Evolutionary conservation across 1,140 invertebrate genomes (phyloP), one percentile per base, ranked within the genome.

Genomic region (Wiebesia pumilae): DNA sequence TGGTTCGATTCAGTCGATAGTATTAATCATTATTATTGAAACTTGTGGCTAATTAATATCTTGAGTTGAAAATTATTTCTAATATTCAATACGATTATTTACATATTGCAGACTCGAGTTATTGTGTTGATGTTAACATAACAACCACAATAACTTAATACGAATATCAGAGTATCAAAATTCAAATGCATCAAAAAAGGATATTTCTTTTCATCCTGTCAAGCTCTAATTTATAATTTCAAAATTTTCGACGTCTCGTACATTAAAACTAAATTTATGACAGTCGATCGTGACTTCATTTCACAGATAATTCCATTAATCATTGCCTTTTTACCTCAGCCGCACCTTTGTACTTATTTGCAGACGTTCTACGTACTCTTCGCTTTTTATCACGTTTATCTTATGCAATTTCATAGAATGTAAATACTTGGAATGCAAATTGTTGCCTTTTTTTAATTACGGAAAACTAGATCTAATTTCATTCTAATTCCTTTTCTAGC

Each of bases 261-360:
- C 77, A 21, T 79, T 9, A 1, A n/a, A 51, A 73, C 69, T 51
- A 54, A 83, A 73, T 43, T 83, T 83, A 58, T 73, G 30, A 73
- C 67, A 51, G 30, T 47, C 69, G 54, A 73, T 73, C 43, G 65
- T 43, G 43, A 83, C 67, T 83, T 83, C 30, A 38, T 73, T 83
- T 83, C 47, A 43, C 24, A 51, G 65, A 82, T 82, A 43, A 40
- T 24, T 43, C n/a, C 62, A 62, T 82, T 82, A 82, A 69, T 82
- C 65, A 67, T 71, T 47, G 9, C 24, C 43, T 38, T 82, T 82
- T 77, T 77, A 47, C n/a, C 27, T 21, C 19, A 43, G 80, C 65
- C 80, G 65, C 65, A 33, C 80, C 80, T 82, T 67, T 33, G 24
- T 62, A 27, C 62, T 40, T 43, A 33, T 77, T 77, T 51, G 27